Percentiles rank a stretch among this genome's conserved stretches.
phyloP scores from a whole-genome alignment of 2,113 vertebrate species.

The Lontra canadensis region DNA sequence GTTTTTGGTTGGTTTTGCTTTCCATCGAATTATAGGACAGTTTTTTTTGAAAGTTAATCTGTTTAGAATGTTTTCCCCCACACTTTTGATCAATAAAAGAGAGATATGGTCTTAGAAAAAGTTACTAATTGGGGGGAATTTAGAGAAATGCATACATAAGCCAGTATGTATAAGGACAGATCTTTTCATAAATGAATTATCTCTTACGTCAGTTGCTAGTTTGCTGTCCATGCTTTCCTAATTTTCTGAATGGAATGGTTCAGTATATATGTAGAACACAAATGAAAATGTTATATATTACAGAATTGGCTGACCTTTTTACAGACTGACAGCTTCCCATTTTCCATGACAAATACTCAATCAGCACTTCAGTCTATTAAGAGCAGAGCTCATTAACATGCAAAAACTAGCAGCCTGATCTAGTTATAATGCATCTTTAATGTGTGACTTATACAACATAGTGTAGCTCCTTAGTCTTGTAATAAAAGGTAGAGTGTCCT shows the following conservation, averaged over 20 bases:
- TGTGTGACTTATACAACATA: constrained; percentile 43
- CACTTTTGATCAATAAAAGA: background rate
- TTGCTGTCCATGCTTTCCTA: constrained; percentile 50
- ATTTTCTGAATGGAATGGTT: constrained; percentile 14
- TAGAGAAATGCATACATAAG: background rate
- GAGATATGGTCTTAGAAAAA: background rate
- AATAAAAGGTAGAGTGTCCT: constrained; percentile 55
- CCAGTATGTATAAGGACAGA: background rate
- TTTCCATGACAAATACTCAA: constrained; percentile 65
- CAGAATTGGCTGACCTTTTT: constrained; percentile 71
- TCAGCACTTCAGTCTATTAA: constrained; percentile 60
- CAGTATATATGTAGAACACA: constrained; percentile 54
- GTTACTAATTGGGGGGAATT: background rate
- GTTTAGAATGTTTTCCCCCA: background rate
- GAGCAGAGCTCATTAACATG: constrained; percentile 60
- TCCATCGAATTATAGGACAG: background rate
- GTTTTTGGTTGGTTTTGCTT: background rate
- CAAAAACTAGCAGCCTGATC: constrained; percentile 49
- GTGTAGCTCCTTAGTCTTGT: constrained; percentile 58
- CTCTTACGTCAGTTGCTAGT: background rate
- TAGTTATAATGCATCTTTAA: constrained; percentile 67
- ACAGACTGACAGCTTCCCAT: constrained; percentile 44
- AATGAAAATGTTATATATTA: constrained; percentile 62
- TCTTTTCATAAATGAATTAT: constrained; percentile 15
- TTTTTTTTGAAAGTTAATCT: constrained; percentile 18